Evolutionary conservation across 1,140 invertebrate genomes (phyloP).

Genomic region (Hylyphantes graminicola): DNA sequence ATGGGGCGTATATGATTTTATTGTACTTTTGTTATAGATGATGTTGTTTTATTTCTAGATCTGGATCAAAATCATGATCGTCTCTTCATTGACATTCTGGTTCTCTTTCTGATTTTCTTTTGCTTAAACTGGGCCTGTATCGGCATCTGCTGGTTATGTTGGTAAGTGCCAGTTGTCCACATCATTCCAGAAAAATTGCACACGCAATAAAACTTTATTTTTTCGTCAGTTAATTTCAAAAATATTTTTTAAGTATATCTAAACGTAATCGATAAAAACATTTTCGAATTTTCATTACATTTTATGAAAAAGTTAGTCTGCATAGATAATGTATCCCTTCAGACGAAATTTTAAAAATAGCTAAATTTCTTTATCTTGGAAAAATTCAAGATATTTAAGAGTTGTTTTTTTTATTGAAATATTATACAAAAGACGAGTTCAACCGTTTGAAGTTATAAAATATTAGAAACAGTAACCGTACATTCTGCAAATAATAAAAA

Average conservation of each 20-base stretch:
- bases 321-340: too few relatives aligned
- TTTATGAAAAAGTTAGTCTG: neutral
- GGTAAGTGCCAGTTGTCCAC: constrained; percentile 24
- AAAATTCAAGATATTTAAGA: neutral
- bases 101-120: constrained; percentile 61
- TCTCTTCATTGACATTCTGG: constrained; percentile 53
- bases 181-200: too few relatives aligned
- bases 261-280: neutral
- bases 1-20: too few relatives aligned
- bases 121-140: constrained; percentile 55
- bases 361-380: neutral
- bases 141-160: constrained; percentile 57
- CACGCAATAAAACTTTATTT: neutral
- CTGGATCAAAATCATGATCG: constrained; percentile 43
- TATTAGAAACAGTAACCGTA: too few relatives aligned
- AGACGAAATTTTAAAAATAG: neutral
- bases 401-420: neutral
- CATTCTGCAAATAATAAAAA: too few relatives aligned
- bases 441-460: neutral
- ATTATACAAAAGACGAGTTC: neutral
- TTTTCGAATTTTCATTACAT: neutral
- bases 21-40: too few relatives aligned
- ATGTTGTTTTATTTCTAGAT: neutral
- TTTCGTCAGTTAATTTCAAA: neutral
- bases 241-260: neutral